Base-by-base conservation (phyloP, 2,888 invertebrate genomes). In the Sminthurinus aureus region DNA sequence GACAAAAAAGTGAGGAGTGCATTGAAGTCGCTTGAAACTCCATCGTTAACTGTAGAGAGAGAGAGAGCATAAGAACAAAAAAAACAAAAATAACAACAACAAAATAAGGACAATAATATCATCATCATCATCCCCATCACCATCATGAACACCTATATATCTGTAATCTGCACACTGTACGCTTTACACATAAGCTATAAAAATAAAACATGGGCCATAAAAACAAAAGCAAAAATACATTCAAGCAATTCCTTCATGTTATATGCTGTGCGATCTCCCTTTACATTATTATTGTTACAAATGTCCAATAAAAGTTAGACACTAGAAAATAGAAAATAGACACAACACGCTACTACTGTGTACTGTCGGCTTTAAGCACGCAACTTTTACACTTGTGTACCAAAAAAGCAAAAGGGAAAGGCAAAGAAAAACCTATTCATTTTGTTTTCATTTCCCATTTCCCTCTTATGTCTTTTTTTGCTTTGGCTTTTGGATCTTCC, bases 1-100 rank as follows among this genome's bases (percentile, higher is more conserved):
- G 83, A 79, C 87, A 87, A 24, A 83, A 87, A 20, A 85, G 79
- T 3, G 66, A 22, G 2, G 84, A 84, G 20, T 79, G 79, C 84
- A 84, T 84, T 73, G 69, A 67, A 3, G 52, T n/a, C 71, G 82
- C 84, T 82, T 84, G 82, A 50, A 84, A 73, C 22, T 73, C 69
- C 38, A 84, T 24, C 11, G 76, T 79, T 11, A 84, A 26, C 84
- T 84, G 52, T 64, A 9, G 6, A 6, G 38, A 38, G 38, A 6
- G 6, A 6, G 6, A 38, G 6, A 38, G 3, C 38, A 1, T 4
- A 38, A 38, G 38, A 38, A 38, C 38, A 38, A 38, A 1, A 38
- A 38, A 1, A 38, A 38, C 3, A 38, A 38, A 1, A 38, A 38
- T n/a, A n/a, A n/a, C n/a, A 38, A 38, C 6, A 38, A 38, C 38